phyloP scores from a whole-genome alignment of 2,113 vertebrate species.

The Leiothrix lutea region DNA sequence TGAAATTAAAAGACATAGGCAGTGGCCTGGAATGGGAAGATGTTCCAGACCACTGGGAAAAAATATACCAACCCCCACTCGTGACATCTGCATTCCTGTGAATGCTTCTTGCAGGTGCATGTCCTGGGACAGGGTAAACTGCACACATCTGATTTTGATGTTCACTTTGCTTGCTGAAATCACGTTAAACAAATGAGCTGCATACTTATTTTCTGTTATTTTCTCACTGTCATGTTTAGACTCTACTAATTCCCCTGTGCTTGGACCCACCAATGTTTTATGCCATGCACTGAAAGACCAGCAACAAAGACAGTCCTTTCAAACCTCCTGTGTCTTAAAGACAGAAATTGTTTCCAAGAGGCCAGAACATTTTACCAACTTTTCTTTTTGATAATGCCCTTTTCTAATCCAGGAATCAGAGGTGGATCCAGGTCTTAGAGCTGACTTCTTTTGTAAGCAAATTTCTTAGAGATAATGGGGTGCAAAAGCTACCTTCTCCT shows the following conservation, averaged over 20 bases:
- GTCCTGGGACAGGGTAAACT: not conserved
- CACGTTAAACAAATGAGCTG: not conserved
- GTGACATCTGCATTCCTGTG: not conserved
- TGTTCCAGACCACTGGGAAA: not conserved
- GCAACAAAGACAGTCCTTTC: not conserved
- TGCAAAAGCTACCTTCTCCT: not conserved
- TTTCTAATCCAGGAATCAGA: not conserved
- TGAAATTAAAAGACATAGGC: not conserved
- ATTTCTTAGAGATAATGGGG: not conserved
- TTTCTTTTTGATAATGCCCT: not conserved
- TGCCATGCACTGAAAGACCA: not conserved
- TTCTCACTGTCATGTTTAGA: not conserved
- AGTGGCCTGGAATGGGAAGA: not conserved
- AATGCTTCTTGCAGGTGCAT: not conserved
- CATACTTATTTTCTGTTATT: not conserved
- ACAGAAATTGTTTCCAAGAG: not conserved
- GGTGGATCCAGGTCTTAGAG: not conserved
- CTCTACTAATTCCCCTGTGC: not conserved
- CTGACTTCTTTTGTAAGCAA: not conserved
- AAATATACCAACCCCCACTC: not conserved
- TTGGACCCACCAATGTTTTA: not conserved
- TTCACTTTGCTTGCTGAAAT: not conserved
- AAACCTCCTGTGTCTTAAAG: not conserved
- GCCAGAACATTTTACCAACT: not conserved
- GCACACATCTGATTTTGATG: not conserved